Percentiles rank a stretch among this genome's conserved stretches.
Evolutionary conservation across 1,140 invertebrate genomes (phyloP).

Genomic region (Pseudomyrmex sp.): DNA sequence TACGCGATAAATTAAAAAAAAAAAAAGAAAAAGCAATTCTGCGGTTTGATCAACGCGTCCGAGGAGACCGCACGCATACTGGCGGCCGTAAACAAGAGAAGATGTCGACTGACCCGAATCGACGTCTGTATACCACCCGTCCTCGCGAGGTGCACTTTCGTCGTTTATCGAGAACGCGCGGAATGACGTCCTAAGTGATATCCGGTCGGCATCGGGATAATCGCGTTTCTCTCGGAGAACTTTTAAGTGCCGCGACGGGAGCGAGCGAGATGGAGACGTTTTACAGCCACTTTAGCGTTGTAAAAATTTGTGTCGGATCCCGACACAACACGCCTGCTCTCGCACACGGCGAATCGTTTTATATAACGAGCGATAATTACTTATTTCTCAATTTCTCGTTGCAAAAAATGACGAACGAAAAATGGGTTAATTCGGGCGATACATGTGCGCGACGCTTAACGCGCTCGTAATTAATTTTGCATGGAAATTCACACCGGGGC

Average conservation of each 20-base stretch:
- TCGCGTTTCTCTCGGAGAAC: neutral
- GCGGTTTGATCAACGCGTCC: constrained; percentile 17
- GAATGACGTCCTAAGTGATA: constrained; percentile 12
- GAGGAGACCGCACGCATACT: neutral
- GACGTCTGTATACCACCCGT: too few species aligned
- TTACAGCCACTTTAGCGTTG: constrained; percentile 15
- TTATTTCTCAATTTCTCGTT: constrained; percentile 42
- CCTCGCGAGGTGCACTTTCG: neutral
- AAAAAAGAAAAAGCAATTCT: neutral
- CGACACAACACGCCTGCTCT: neutral
- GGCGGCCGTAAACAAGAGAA: too few species aligned
- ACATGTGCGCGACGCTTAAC: neutral
- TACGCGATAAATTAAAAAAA: constrained; percentile 31
- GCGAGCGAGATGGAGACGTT: neutral
- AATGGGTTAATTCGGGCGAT: constrained; percentile 31
- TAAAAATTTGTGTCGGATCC: constrained; percentile 32
- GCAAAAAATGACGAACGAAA: constrained; percentile 7
- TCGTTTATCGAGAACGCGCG: constrained; percentile 18
- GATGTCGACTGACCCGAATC: too few species aligned
- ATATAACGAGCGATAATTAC: constrained; percentile 36
- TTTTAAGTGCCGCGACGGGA: neutral
- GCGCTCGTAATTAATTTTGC: constrained; percentile 35
- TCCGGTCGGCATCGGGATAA: constrained; percentile 18
- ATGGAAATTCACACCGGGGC: constrained; percentile 34
- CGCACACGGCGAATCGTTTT: neutral